Evolutionary conservation across 2,797 vertebrate genomes (phyloP), one percentile per base, ranked within the genome.

Genomic region (Chlorospingus semifuscus): DNA sequence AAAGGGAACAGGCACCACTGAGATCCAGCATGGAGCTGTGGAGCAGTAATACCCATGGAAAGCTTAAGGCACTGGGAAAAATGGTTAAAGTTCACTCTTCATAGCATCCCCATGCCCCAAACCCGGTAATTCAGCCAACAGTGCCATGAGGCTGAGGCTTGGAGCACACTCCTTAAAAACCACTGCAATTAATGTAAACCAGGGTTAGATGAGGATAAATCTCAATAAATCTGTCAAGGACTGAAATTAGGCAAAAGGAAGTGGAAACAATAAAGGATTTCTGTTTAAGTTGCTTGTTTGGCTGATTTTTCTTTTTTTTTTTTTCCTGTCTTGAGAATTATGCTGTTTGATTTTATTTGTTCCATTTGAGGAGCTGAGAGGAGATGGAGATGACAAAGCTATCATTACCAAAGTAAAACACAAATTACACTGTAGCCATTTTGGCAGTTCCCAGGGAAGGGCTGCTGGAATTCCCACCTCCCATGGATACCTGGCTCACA

Each of bases 1-100:
- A 95, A 97, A 96, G 78, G 90, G 2, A 94, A 87, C 80, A 87
- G 83, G 47, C 92, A 90, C 32, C 93, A 86, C 36, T 24, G 44
- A n/a, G 78, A 49, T 75, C 76, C 78, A 97, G 77, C 41, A 49
- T 2, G 17, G 32, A 5, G 41, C 57, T 77, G 11, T 5, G 37
- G 11, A 56, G 68, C 39, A n/a, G 0, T 6, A 60, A 37, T 0
- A 44, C 30, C 70, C 46, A 32, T 0, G 18, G 64, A n/a, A 21
- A 44, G 37, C 69, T 39, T 21, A n/a, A 46, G 44, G 63, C 24
- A 11, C 63, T 6, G 56, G 34, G 46, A 46, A 93, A 47, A 88
- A 47, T 12, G 2, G 14, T 4, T 64, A 2, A 34, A 14, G 23
- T 15, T 83, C 42, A 4, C 11, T 44, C 32, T 29, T 44, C 2